Conservation (phyloP, 2,888 invertebrate genomes). For the Drosophila mimetica region DNA sequence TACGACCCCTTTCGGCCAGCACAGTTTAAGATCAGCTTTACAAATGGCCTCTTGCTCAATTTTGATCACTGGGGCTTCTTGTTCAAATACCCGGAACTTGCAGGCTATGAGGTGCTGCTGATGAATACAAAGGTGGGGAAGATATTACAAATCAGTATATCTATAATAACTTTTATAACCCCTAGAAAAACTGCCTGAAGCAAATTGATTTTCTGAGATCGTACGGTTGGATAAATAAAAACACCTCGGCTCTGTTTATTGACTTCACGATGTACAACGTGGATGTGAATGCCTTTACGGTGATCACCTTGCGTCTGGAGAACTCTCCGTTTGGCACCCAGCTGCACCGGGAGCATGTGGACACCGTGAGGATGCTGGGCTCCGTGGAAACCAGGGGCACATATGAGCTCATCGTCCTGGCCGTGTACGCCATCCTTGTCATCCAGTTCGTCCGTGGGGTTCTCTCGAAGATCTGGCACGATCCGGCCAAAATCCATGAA, state of each 20-base stretch:
- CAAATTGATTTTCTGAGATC: constrained; percentile 69
- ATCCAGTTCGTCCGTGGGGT: constrained; percentile 64
- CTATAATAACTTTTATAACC: too few species aligned
- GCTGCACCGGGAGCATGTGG: constrained; percentile 53
- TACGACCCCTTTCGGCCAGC: constrained; percentile 82
- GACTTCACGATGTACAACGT: constrained; percentile 82
- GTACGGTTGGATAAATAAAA: constrained; percentile 72
- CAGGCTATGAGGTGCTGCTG: constrained; percentile 72
- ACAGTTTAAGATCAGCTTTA: not conserved
- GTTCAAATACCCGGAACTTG: constrained; percentile 61
- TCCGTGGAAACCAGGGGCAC: constrained; percentile 59
- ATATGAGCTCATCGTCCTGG: constrained; percentile 49
- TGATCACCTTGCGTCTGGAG: constrained; percentile 77
- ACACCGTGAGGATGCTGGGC: constrained; percentile 67
- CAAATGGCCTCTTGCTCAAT: constrained; percentile 23
- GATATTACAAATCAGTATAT: not conserved
- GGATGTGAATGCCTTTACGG: constrained; percentile 79
- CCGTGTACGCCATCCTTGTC: constrained; percentile 67
- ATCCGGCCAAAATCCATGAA: constrained; percentile 38
- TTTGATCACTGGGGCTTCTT: constrained; percentile 57
- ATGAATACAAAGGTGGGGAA: constrained; percentile 52
- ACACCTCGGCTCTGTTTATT: constrained; percentile 77
- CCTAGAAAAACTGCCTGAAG: constrained; percentile 60
- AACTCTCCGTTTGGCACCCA: constrained; percentile 73
- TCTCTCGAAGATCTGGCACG: constrained; percentile 60